Conservation (phyloP, 2,113 vertebrate species). For the Sphyrna mokarran region DNA sequence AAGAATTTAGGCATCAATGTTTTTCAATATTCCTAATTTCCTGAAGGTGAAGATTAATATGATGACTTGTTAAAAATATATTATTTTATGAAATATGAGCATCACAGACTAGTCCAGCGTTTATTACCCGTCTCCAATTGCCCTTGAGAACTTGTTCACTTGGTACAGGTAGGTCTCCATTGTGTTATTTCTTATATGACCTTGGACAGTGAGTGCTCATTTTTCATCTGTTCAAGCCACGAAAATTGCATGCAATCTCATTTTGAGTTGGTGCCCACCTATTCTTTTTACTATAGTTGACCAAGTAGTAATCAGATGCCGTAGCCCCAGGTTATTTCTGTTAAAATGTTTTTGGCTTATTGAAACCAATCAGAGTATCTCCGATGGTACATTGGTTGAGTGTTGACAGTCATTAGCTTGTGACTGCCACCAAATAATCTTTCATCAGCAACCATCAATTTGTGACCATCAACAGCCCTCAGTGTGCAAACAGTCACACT, state of each 20-base stretch:
- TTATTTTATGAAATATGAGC: no score
- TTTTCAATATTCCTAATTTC: not conserved
- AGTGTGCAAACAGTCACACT: no score
- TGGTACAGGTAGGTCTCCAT: not conserved
- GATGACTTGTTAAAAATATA: no score
- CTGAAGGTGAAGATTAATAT: not conserved
- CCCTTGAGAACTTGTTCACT: not conserved
- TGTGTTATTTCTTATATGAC: not conserved
- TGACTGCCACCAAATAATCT: no score
- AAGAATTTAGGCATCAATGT: not conserved
- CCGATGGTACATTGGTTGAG: not conserved
- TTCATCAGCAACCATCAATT: no score
- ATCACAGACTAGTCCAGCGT: no score
- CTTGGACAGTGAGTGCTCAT: not conserved
- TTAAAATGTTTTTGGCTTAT: no score
- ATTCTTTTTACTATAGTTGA: not conserved
- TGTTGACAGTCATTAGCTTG: no score
- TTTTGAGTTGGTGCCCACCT: not conserved
- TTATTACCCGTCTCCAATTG: no score
- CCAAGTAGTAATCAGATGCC: not conserved
- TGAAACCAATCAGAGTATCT: not conserved
- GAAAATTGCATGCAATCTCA: not conserved
- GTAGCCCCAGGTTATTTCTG: not conserved
- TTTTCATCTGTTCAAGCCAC: not conserved
- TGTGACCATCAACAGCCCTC: no score